A percentile compares a stretch with the other conserved stretches of the same genome.
phyloP scores from a whole-genome alignment of 2,113 vertebrate species.

The Lepus timidus region DNA sequence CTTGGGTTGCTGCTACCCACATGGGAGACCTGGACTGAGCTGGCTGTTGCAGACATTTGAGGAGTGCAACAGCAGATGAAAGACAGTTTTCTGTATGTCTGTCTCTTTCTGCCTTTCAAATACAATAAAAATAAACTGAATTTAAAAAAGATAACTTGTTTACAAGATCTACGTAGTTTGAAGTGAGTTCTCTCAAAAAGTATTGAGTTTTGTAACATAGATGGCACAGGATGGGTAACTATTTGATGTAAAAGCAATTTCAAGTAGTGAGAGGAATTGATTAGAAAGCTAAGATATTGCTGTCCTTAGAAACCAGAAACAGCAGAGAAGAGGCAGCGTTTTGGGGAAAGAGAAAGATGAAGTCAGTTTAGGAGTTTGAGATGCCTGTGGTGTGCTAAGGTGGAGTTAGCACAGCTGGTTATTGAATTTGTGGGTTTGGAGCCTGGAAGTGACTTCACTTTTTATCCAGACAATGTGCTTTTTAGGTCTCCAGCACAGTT shows the following conservation, averaged over 20 bases:
- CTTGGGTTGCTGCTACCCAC: too few relatives aligned
- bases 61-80: too few relatives aligned
- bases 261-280: neutral
- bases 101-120: too few relatives aligned
- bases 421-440: neutral
- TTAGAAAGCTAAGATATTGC: neutral
- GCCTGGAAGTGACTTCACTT: slow-evolving; percentile 1
- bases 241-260: slow-evolving; percentile 1
- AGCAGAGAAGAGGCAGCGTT: neutral
- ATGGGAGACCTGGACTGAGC: too few relatives aligned
- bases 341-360: neutral
- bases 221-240: neutral
- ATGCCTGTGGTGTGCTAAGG: neutral
- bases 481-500: slow-evolving; percentile 3
- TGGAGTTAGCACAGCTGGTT: neutral
- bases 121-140: too few relatives aligned
- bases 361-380: neutral
- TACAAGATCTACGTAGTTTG: neutral
- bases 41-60: too few relatives aligned
- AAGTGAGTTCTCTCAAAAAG: slow-evolving; percentile 5
- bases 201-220: neutral
- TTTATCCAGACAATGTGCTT: neutral
- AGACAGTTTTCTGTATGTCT: too few relatives aligned
- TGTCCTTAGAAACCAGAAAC: neutral
- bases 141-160: neutral